Evolutionary conservation across 1,140 invertebrate species (phyloP).

Genomic region (Drosophila parabipectinata): DNA sequence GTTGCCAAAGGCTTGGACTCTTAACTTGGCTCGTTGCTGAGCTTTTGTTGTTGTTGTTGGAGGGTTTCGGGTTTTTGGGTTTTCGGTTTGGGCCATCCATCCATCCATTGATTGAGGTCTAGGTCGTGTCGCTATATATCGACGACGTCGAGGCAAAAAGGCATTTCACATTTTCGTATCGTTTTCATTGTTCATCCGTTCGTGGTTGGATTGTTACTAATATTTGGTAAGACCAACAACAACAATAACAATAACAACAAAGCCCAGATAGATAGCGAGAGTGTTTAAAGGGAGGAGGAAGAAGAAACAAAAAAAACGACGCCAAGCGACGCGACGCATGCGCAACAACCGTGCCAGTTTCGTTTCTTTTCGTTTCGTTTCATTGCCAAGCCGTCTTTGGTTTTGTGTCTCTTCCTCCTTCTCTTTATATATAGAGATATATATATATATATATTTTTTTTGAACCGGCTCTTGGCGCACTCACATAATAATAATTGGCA

Average conservation of each 20-base stretch:
- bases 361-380: conserved; percentile 47
- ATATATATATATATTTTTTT: conserved; percentile 18
- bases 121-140: conserved; percentile 54
- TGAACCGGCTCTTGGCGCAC: conserved; percentile 60
- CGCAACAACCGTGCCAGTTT: conserved; percentile 69
- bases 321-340: conserved; percentile 47
- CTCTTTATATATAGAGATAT: too few species aligned
- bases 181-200: conserved; percentile 74
- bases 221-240: conserved; percentile 63
- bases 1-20: conserved; percentile 54
- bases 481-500: conserved; percentile 72
- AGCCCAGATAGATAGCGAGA: conserved; percentile 41
- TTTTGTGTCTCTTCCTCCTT: conserved; percentile 33
- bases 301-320: conserved; percentile 8
- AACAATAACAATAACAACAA: conserved; percentile 13
- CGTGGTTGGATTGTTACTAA: conserved; percentile 45
- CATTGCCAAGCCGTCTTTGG: conserved; percentile 62
- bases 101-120: conserved; percentile 75
- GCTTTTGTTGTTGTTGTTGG: background rate
- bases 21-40: conserved; percentile 1
- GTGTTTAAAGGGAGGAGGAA: conserved; percentile 14
- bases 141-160: conserved; percentile 53
- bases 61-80: background rate
- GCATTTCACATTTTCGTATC: conserved; percentile 81
- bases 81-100: conserved; percentile 40